Evolutionary conservation across 1,140 invertebrate genomes (phyloP), one percentile per base, ranked within the genome.

Genomic region (Choristoneura fumiferana): DNA sequence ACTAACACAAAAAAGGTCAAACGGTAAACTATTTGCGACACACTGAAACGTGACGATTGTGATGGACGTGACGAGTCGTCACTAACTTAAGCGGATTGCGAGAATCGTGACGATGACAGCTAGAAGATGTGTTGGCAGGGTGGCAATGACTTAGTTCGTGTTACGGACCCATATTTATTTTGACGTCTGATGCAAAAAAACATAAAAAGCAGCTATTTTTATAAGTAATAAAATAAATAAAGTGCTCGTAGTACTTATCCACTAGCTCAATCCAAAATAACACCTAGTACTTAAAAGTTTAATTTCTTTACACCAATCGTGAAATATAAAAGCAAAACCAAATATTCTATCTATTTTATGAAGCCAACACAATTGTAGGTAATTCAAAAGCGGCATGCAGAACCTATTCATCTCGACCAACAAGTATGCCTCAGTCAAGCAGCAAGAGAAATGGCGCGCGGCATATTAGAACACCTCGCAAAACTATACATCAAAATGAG

Each of bases 401-500:
- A 43, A 17, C 43, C 43, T 49, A 49, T 49, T 49, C 43, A 49
- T 49, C 43, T 49, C 43, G 22, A 17, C 43, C 18, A 22, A 12
- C 43, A 29, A 49, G 22, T 29, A 29, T 6, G 43, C 22, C 22
- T 29, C 43, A 22, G n/a, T n/a, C n/a, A n/a, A n/a, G 40, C 40
- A 43, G 40, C 40, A 17, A 29, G 43, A 49, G 43, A 49, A 49
- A 49, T 18, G 43, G 29, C 43, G 43, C 43, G 18, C 43, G 43
- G 43, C 43, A 49, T 49, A 49, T 49, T 49, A 49, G 43, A 49
- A 49, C 43, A 49, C 22, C 43, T 49, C 17, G 43, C 43, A 49
- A 49, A 29, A 49, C 43, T 49, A 49, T 49, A 49, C 43, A 49
- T 49, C 43, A 49, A 29, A 29, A 49, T 49, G 43, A 49, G 17